Base-by-base conservation (phyloP, 2,888 invertebrate genomes). In the Conomelus anceps region DNA sequence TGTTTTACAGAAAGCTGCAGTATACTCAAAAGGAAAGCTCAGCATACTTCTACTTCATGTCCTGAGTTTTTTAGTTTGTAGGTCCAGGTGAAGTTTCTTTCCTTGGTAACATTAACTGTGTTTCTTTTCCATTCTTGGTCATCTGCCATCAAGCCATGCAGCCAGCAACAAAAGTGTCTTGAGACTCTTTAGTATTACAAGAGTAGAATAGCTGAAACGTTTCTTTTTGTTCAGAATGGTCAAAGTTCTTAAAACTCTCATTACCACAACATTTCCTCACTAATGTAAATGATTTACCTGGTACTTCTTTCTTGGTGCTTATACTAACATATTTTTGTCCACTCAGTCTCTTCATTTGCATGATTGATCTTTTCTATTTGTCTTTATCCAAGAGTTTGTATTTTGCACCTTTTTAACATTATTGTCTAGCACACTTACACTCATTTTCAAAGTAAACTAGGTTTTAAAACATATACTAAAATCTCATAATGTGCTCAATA, bases 11-110 rank as follows among this genome's bases (percentile, higher is more conserved):
- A 85, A 87, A 11, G 13, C 84, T 87, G 85, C 24, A 87, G 86
- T 24, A 23, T 84, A 29, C 85, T 90, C 85, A 41, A 23, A 89
- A 29, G 85, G 87, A 87, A 84, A 89, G 23, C 88, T 89, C 22
- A 88, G 89, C n/a, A 88, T 22, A 22, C 22, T 17, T 20, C 86
- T 91, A 26, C 26, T 26, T 26, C 26, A 26, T 11, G 26, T 85
- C 34, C 34, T 88, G 20, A 20, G 22, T 3, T 23, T 87, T 87
- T 87, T 17, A 89, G 17, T n/a, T 85, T 22, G 63, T 89, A 89
- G 4, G 22, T 89, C 89, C 89, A 89, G 23, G 23, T 29, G 22
- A 20, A 26, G n/a, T 17, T 26, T 89, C 87, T 89, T 89, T 89
- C 86, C 26, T 29, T 22, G n/a, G 88, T 34, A 85, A 23, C 13